These are phyloP conservation scores for Pipra filicauda DNA, from an alignment of 2,113 vertebrate species.

Conservation along the genomic window DNA sequence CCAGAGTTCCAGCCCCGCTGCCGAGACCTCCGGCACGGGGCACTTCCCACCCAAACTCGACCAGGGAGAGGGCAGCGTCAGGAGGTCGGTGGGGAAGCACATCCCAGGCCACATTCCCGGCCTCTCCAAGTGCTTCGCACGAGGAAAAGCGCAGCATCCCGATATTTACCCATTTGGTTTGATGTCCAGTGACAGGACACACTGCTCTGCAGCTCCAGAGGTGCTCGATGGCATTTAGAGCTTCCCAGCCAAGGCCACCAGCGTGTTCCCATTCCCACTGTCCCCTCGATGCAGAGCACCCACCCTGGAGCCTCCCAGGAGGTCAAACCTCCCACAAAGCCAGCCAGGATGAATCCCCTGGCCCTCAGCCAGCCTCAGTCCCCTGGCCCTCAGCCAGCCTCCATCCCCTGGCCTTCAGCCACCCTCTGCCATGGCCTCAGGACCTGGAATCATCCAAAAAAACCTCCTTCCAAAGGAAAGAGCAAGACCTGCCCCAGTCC, in stretches of 20 bases:
- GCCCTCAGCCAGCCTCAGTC: not conserved
- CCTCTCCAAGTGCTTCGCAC: not conserved
- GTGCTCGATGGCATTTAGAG: not conserved
- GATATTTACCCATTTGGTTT: not conserved
- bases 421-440: not conserved
- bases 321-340: not conserved
- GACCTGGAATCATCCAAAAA: not conserved
- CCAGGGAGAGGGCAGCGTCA: accelerated
- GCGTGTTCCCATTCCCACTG: not conserved
- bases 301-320: not conserved
- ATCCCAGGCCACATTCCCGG: not conserved
- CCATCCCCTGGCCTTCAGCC: not conserved
- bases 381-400: accelerated
- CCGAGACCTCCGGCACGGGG: not conserved
- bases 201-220: not conserved
- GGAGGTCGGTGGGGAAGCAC: not conserved
- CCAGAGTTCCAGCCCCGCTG: not conserved
- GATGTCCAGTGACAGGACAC: not conserved
- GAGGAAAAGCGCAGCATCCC: not conserved
- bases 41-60: not conserved
- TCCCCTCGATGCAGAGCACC: not conserved
- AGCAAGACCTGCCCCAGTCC: not conserved
- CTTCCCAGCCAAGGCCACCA: not conserved
- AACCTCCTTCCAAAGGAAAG: not conserved
- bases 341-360: not conserved